Evolutionary conservation across 2,797 vertebrate species (phyloP), one percentile per base, ranked within the genome.

Genomic region (Lithobates pipiens): DNA sequence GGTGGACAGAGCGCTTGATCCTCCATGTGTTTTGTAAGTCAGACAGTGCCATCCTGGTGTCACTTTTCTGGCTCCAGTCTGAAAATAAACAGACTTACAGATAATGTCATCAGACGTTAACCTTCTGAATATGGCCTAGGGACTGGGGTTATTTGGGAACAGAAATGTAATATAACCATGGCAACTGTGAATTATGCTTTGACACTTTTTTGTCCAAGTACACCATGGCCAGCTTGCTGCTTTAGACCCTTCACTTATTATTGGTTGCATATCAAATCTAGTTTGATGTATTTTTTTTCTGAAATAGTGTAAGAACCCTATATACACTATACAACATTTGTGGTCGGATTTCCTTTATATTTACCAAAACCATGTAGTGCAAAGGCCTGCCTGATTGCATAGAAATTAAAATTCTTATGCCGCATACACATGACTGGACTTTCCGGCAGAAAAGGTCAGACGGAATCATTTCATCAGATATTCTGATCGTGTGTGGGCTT

Each of bases 61-160:
- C 78, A 81, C 84, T 86, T 81, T 68, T 73, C 84, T 82, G 84
- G 73, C 78, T 86, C 84, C 84, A 81, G 73, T 76, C 84, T 86
- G 42, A 81, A 81, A 86, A 86, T 86, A 86, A 86, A 86, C 78
- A 70, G 34, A 71, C 72, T 18, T 74, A 34, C 73, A 61, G 72
- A 74, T 63, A 65, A 36, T 82, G 77, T 71, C 72, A 73, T 65
- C 72, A 76, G 44, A 70, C 72, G 54, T 68, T 81, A 76, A 85
- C 78, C 84, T 86, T 86, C 36, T 76, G 18, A 71, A 32, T 34
- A 68, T 73, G 70, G 18, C 32, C 72, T 46, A 15, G 39, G 76
- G 73, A 34, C 61, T 23, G n/a, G 44, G 32, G 82, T 83, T 77
- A 61, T 77, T 67, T 57, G 34, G 57, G 27, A 67, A 70, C 50